Percentiles rank a stretch among this genome's conserved stretches.
Conservation (phyloP, 2,797 vertebrate species). For the Cirrhinus molitorella region DNA sequence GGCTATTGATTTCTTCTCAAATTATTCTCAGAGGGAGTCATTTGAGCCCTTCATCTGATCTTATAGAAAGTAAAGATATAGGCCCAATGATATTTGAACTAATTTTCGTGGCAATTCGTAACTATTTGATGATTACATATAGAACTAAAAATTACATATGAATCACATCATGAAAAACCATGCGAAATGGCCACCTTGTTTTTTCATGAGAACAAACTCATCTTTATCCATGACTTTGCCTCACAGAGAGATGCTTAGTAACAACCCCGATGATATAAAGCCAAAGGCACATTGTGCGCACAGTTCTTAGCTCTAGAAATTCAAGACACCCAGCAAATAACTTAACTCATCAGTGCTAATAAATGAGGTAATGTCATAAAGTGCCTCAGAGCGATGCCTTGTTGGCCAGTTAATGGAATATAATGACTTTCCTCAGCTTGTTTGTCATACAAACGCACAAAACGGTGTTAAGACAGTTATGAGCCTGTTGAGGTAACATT, state of each 20-base stretch:
- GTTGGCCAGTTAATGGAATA: slow-evolving; percentile 53
- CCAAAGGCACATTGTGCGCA: slow-evolving; percentile 16
- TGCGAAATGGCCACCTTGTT: background rate
- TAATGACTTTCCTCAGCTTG: slow-evolving; percentile 51
- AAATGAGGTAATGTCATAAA: slow-evolving; percentile 55
- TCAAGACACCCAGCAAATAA: slow-evolving; percentile 45
- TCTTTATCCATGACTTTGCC: background rate
- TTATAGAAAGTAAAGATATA: background rate
- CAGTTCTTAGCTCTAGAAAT: slow-evolving; percentile 41
- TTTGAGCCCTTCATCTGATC: background rate
- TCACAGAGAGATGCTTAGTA: background rate
- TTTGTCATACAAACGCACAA: slow-evolving; percentile 54
- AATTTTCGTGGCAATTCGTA: background rate
- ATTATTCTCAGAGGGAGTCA: background rate
- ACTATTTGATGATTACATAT: background rate
- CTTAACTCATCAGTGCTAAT: slow-evolving; percentile 50
- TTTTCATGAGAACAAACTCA: too few relatives aligned
- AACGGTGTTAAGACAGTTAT: slow-evolving; percentile 43
- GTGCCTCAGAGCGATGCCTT: slow-evolving; percentile 47
- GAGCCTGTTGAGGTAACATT: slow-evolving; percentile 27
- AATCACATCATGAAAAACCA: background rate
- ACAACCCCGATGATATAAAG: background rate
- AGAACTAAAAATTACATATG: background rate
- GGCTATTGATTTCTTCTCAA: slow-evolving; percentile 16
- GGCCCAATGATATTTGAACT: background rate